Base-by-base conservation (phyloP, 2,888 invertebrate species). In the Calephelis perditalis region DNA sequence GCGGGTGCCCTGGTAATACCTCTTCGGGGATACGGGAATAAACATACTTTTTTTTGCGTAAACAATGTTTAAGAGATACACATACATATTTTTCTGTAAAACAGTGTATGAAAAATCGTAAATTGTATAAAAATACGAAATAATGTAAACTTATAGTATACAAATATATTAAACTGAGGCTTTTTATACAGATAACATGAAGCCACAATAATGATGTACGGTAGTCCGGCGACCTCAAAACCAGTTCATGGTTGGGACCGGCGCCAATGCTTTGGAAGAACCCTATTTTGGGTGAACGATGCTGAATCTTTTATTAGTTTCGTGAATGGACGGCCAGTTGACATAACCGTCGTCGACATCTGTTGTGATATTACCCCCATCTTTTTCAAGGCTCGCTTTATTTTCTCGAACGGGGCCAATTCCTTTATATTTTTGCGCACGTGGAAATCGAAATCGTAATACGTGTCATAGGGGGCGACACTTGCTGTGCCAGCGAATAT, bases 221-320 rank as follows among this genome's bases (percentile, higher is more conserved):
- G 68, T 70, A 75, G 79, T 76, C 78, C 74, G 71, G 73, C 73
- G 79, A 80, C 78, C 80, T 75, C 77, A 75, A 75, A 79, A 75
- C 73, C 71, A 73, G 67, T 63, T 71, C 67, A 70, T 73, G 72
- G 72, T 69, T 70, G 67, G 70, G 68, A 79, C 78, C 78, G 78
- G 73, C 73, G 74, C 73, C 76, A 78, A 80, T 76, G 79, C 75
- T 76, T 76, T 72, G 74, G 76, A 78, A 82, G 77, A 71, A 81
- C 85, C 87, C 82, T 82, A 79, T 81, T 80, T 79, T 74, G 78
- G 76, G 70, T 75, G 79, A 85, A 85, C 85, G 82, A 82, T 83
- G 84, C 85, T 89, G 89, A 88, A 87, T 89, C 86, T 89, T 88
- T 88, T 90, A 90, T 89, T 88, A 86, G 86, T 84, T 86, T 81